Evolutionary conservation across 2,113 vertebrate species (phyloP).

Genomic region (Equus przewalskii): DNA sequence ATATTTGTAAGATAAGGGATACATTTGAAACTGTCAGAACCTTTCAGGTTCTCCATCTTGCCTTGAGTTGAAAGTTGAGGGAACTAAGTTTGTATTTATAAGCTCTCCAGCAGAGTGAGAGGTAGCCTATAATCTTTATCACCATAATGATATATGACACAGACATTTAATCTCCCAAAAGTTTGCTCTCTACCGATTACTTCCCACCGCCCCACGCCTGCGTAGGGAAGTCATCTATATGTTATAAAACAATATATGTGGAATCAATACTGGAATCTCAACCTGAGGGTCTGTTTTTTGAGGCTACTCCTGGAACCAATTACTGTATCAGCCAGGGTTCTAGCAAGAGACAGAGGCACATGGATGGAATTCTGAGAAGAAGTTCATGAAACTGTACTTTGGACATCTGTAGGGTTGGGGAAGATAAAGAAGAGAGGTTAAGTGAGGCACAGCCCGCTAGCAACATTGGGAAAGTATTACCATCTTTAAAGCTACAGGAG

Average conservation of each 20-base stretch:
- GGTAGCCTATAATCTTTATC: background rate
- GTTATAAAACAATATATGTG: background rate
- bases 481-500: background rate
- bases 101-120: background rate
- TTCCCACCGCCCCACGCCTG: background rate
- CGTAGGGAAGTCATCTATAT: background rate
- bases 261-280: background rate
- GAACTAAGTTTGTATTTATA: background rate
- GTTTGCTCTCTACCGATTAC: background rate
- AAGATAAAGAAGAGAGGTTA: background rate
- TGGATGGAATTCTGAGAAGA: background rate
- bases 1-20: background rate
- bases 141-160: background rate
- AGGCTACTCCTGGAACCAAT: background rate
- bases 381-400: background rate
- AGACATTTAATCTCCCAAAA: background rate
- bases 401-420: background rate
- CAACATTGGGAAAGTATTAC: background rate
- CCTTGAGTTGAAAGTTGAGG: conserved; percentile 14
- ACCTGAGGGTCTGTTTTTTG: background rate
- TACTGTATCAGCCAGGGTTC: background rate
- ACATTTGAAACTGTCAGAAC: background rate
- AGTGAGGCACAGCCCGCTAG: background rate
- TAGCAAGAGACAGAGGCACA: background rate
- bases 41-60: background rate